phyloP scores from a whole-genome alignment of 2,888 invertebrate species.

The Choristoneura rosaceana region DNA sequence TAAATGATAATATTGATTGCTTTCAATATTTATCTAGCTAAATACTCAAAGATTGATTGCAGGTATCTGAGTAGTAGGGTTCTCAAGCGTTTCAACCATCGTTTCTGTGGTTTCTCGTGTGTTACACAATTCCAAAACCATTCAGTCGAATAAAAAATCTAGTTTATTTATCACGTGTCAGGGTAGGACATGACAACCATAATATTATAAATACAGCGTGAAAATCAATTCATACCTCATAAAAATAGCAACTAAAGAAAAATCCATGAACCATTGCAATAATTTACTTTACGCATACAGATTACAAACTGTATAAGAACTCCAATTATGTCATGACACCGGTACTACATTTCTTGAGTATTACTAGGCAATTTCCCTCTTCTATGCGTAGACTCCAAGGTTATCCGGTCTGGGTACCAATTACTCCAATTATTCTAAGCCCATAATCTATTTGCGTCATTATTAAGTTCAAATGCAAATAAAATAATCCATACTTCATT shows the following conservation, averaged over 20 bases:
- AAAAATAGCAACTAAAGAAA: constrained; percentile 40
- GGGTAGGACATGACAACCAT: too few relatives aligned
- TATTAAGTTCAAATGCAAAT: constrained; percentile 34
- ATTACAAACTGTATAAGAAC: constrained; percentile 51
- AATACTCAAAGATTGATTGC: too few relatives aligned
- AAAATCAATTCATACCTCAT: constrained; percentile 33
- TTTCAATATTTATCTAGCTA: too few relatives aligned
- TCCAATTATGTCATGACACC: constrained; percentile 52
- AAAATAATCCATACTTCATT: constrained; percentile 17
- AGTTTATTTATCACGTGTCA: too few relatives aligned
- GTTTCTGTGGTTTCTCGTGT: too few relatives aligned
- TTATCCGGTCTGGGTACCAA: constrained; percentile 59
- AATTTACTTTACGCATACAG: constrained; percentile 53
- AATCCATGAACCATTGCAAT: constrained; percentile 48
- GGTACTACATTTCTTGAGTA: constrained; percentile 50
- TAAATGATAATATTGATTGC: too few relatives aligned
- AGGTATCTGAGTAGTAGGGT: too few relatives aligned
- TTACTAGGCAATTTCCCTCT: constrained; percentile 60
- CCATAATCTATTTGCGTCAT: constrained; percentile 53
- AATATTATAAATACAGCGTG: constrained; percentile 5
- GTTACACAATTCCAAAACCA: too few relatives aligned
- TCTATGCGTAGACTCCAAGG: constrained; percentile 57
- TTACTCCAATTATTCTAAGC: constrained; percentile 58
- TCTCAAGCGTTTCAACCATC: too few relatives aligned
- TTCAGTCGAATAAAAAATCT: too few relatives aligned